Evolutionary conservation across 2,113 vertebrate genomes (phyloP).

Genomic region (Toxostoma redivivum): DNA sequence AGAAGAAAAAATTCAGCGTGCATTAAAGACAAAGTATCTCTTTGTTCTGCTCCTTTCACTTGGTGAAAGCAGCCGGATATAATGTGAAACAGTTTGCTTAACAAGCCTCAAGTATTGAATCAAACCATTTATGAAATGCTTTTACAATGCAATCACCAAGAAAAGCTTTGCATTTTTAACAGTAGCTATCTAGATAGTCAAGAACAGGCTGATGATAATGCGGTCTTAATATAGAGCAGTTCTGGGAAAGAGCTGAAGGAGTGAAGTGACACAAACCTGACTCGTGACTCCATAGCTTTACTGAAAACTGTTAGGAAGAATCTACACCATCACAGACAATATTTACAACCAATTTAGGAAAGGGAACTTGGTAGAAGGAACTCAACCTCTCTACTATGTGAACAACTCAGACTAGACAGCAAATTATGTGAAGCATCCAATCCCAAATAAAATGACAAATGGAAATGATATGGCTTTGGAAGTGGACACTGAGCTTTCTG

Average conservation of each 20-base stretch:
- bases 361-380: not conserved
- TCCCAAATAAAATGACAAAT: not conserved
- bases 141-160: not conserved
- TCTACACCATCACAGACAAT: not conserved
- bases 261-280: constrained; percentile 57
- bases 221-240: constrained; percentile 36
- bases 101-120: not conserved
- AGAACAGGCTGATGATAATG: not conserved
- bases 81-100: not conserved
- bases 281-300: not conserved
- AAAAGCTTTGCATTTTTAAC: constrained; percentile 21
- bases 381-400: not conserved
- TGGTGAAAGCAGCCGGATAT: not conserved
- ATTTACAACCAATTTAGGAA: not conserved
- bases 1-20: not conserved
- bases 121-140: not conserved
- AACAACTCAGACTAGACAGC: not conserved
- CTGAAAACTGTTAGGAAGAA: not conserved
- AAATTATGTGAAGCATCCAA: not conserved
- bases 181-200: not conserved
- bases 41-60: not conserved
- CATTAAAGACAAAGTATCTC: not conserved
- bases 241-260: not conserved
- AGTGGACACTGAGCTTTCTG: not conserved
- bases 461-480: rapidly evolving